These are phyloP conservation scores for Tiliacea aurago DNA, from an alignment of 2,888 invertebrate genomes.

Conservation along the genomic window DNA sequence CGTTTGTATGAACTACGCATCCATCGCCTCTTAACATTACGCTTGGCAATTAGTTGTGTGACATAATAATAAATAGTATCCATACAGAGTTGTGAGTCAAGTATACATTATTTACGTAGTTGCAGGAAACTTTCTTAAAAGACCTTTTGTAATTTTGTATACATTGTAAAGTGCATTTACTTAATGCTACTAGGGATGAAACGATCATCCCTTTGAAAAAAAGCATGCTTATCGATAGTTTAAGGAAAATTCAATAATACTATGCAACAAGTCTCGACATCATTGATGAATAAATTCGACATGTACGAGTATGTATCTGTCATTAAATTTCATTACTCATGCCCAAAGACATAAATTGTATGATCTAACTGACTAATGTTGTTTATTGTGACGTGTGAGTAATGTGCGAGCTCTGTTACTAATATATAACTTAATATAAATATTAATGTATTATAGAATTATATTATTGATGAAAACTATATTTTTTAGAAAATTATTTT, in stretches of 20 bases:
- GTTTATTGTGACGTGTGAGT: slow-evolving; percentile 48
- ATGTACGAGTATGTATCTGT: neutral
- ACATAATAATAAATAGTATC: neutral
- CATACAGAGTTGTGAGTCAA: neutral
- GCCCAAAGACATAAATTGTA: slow-evolving; percentile 55
- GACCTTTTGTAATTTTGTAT: neutral
- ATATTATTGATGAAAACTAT: slow-evolving; percentile 72
- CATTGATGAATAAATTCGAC: neutral
- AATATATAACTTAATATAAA: slow-evolving; percentile 69
- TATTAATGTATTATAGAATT: slow-evolving; percentile 76
- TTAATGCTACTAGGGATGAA: neutral
- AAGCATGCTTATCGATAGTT: neutral
- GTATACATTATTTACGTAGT: neutral
- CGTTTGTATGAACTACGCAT: too few relatives aligned
- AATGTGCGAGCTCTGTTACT: slow-evolving; percentile 60
- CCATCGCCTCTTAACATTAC: too few relatives aligned
- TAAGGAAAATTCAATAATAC: slow-evolving; percentile 33
- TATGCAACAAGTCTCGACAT: slow-evolving; percentile 26
- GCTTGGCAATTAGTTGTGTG: slow-evolving; percentile 3
- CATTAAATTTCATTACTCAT: neutral
- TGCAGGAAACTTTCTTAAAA: too few relatives aligned
- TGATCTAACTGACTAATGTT: slow-evolving; percentile 38
- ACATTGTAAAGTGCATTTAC: slow-evolving; percentile 2
- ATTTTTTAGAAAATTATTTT: slow-evolving; percentile 70
- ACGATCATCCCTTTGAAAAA: neutral